Base-by-base conservation (phyloP, 2,113 vertebrate species). In the Epinephelus lanceolatus region DNA sequence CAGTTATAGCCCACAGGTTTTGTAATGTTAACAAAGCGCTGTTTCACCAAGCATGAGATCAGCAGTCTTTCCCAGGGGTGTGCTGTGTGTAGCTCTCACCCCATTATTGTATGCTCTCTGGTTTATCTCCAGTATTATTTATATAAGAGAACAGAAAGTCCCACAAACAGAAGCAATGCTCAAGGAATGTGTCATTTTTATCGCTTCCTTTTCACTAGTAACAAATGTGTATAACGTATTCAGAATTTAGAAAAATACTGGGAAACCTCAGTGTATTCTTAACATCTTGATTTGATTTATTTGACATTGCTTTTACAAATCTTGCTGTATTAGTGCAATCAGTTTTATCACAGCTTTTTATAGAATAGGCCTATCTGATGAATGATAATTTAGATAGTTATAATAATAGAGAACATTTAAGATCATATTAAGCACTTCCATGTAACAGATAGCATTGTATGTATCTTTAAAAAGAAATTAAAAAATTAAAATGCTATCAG, bases 111-210 rank as follows among this genome's bases (percentile, higher is more conserved):
- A 4, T 66, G 23, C 37, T 56, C 52, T 13, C 17, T 15, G 6
- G n/a, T 42, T 47, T 66, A 67, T 47, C 21, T 14, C 6, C 2
- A 52, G 45, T 27, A 40, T 52, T 42, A 13, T 10, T 17, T 21
- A 57, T 30, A 30, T 67, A 14, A 25, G 42, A n/a, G 3, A 71
- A 25, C 53, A 74, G 19, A 55, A 53, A 71, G 52, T 77, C 63
- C 45, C 42, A 62, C 30, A 53, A 71, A 15, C 19, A 11, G 27
- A 49, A 49, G 13, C 9, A 56, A 27, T 40, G 13, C 21, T 55
- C n/a, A 55, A 56, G n/a, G 6, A 51, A 19, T 7, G n/a, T 25
- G 53, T 59, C 7, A 15, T 52, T 71, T 51, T 3, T 45, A 78
- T 78, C 23, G 27, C 65, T 51, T 60, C 3, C 1, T 47, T 59